Base-by-base conservation (phyloP, 2,113 vertebrate genomes). In the Pardalotus punctatus region DNA sequence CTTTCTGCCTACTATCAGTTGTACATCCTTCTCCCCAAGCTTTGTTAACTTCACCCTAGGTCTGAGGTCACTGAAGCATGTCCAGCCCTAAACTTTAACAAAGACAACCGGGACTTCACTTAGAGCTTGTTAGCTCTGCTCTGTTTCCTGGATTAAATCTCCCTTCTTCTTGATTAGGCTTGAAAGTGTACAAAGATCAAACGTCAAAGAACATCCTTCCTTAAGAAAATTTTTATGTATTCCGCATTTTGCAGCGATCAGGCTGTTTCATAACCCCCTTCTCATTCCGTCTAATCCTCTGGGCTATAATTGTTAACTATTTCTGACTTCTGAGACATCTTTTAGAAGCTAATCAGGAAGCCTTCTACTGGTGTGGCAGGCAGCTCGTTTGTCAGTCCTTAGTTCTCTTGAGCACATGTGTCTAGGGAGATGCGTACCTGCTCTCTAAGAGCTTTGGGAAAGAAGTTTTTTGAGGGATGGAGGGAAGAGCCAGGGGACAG, bases 371-470 rank as follows among this genome's bases (percentile, higher is more conserved):
- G 15, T 14, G 43, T 72, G 48, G 21, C 28, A 65, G 36, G 54
- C 16, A n/a, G 54, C 12, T n/a, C 3, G 0, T 23, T 58, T 38
- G 12, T 61, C 69, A 8, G 14, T 21, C 21, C 9, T 43, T 43
- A 19, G 6, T 53, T 23, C 24, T 15, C 21, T 23, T 53, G 24
- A 12, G 3, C 23, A 0, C 0, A 1, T 36, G 11, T 42, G 61
- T 42, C 5, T 35, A 61, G 47, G 28, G 19, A 48, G n/a, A 11
- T 21, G 5, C 0, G 1, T 12, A 13, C 29, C 33, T 35, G 10
- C 40, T 64, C 8, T 60, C 40, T 25, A 12, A 27, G 12, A 86
- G 18, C 40, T 69, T n/a, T 42, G 76, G 57, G 16, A 29, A 64
- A 42, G 33, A 22, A 6, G 15, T 1, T 33, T 83, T 61, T 74